These are phyloP conservation scores for Phoxinus dragarum DNA, from an alignment of 2,797 vertebrate species.

Conservation along the genomic window DNA sequence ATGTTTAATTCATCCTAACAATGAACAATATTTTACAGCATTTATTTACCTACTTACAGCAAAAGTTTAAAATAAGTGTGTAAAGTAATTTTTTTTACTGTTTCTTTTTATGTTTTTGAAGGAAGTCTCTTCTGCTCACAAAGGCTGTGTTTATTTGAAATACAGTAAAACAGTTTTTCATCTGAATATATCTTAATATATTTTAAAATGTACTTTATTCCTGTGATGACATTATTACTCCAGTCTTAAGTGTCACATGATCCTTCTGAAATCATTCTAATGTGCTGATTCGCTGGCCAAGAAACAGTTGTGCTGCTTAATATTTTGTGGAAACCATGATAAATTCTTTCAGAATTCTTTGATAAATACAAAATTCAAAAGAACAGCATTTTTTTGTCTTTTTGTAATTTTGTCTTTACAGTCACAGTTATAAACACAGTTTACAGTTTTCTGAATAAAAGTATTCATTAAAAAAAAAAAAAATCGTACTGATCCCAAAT, in stretches of 20 bases:
- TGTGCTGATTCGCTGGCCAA: neutral
- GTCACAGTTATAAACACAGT: neutral
- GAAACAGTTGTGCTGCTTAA: neutral
- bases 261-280: neutral
- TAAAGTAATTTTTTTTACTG: too few relatives aligned
- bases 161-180: neutral
- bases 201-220: neutral
- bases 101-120: neutral
- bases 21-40: neutral
- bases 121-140: neutral
- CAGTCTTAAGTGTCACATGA: neutral
- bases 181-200: neutral
- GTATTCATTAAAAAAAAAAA: too few relatives aligned
- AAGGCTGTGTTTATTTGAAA: neutral
- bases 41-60: neutral
- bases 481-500: too few relatives aligned
- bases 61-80: neutral
- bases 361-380: neutral
- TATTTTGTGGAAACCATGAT: neutral
- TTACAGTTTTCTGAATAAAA: neutral
- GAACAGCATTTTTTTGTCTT: neutral
- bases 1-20: neutral
- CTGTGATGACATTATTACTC: neutral
- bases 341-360: neutral
- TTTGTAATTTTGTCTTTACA: neutral